A percentile compares a stretch with the other conserved stretches of the same genome.
Conservation (phyloP, 2,797 vertebrate genomes). For the Myotis pilosus region DNA sequence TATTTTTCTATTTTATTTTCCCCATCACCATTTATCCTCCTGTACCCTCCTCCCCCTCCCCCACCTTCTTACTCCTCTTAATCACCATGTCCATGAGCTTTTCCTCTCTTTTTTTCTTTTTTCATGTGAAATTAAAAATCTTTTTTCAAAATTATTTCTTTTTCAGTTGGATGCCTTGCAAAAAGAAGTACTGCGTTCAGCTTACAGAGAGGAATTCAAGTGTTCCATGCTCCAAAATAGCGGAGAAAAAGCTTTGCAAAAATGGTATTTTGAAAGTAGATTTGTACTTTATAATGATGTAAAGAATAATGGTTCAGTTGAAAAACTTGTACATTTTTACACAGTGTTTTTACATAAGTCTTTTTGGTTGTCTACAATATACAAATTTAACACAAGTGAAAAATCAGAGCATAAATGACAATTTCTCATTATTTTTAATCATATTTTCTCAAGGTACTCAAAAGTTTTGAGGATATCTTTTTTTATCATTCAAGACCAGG, state of each 20-base stretch:
- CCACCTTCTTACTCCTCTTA: too few species aligned
- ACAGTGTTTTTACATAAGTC: background rate
- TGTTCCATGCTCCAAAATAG: slow-evolving; percentile 55
- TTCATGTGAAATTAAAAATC: background rate
- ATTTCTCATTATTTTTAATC: background rate
- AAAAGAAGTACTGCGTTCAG: background rate
- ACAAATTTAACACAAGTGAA: background rate
- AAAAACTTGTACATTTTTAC: background rate
- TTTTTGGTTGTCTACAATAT: background rate
- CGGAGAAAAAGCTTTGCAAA: slow-evolving; percentile 74
- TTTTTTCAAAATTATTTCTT: slow-evolving; percentile 23
- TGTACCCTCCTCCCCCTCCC: too few species aligned
- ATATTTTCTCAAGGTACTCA: background rate
- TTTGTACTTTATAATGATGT: background rate
- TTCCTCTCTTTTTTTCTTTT: background rate
- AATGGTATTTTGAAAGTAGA: slow-evolving; percentile 58
- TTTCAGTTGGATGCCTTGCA: slow-evolving; percentile 48
- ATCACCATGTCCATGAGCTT: too few species aligned
- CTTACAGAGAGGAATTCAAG: background rate
- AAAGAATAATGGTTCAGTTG: background rate
- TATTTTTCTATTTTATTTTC: too few species aligned
- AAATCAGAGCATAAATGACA: background rate
- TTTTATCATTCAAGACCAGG: background rate
- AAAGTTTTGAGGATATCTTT: background rate
- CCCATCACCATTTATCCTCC: too few species aligned